Evolutionary conservation across 2,888 invertebrate genomes (phyloP), one percentile per base, ranked within the genome.

Genomic region (Sesia apiformis): DNA sequence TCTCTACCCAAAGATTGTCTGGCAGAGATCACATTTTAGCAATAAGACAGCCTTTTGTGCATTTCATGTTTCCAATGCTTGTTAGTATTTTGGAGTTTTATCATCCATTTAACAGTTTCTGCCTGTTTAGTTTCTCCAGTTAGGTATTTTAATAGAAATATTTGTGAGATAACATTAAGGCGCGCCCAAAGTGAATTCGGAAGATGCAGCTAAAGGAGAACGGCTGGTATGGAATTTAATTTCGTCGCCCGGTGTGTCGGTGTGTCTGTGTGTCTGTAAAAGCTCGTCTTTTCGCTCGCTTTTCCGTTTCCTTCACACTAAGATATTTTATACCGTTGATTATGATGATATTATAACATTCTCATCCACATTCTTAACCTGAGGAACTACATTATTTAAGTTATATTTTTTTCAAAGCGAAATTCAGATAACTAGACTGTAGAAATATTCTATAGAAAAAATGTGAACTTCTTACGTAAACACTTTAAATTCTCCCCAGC

Each of bases 211-310:
- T 67, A 68, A 70, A 77, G 69, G 71, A 64, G 69, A 61, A 66
- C 66, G 69, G 69, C 70, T 71, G 72, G 72, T 69, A 68, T 69
- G 75, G 78, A 78, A 77, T 78, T 78, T 78, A 74, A 77, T 79
- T 78, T 73, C 64, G 8, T 46, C 46, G 46, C 46, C 23, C 23
- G 8, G 6, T 46, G 8, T 46, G n/a, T n/a, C n/a, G n/a, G n/a
- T n/a, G n/a, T n/a, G n/a, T n/a, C n/a, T n/a, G 6, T 46, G 8
- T 46, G 23, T 46, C 46, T 23, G 4, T 46, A n/a, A 46, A 46
- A 46, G 8, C 46, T 46, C 23, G 46, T 7, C 23, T 46, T 23
- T 46, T 46, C 46, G 46, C 46, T 46, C 46, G 46, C 46, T 46
- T 46, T 7, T 46, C 46, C 8, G 5, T 5, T n/a, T 7, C 46